phyloP scores from a whole-genome alignment of 2,797 vertebrate genomes.

The Corythornis leucogaster region DNA sequence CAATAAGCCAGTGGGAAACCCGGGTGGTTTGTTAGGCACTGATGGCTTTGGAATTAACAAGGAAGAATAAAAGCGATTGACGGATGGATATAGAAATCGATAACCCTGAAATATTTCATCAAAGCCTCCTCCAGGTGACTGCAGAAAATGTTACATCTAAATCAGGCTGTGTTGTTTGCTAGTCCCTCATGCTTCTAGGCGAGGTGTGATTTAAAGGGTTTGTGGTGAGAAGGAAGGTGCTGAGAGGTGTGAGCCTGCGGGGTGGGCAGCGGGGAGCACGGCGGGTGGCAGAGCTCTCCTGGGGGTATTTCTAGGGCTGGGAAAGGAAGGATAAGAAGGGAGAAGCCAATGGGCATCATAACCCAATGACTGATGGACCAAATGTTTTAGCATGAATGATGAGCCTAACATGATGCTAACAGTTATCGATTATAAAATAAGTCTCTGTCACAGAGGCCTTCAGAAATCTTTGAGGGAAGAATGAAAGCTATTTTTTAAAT shows the following conservation, averaged over 20 bases:
- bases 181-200: background rate
- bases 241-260: background rate
- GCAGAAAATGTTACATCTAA: conserved; percentile 29
- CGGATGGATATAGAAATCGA: conserved; percentile 7
- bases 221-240: background rate
- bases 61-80: conserved; percentile 1
- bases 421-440: background rate
- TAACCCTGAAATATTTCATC: conserved; percentile 34
- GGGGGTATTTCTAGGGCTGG: background rate
- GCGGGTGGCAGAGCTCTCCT: background rate
- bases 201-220: background rate
- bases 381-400: background rate
- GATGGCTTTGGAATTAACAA: background rate
- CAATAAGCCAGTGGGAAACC: background rate
- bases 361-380: background rate
- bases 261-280: background rate
- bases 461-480: background rate
- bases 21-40: background rate
- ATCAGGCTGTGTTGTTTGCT: background rate
- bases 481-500: background rate
- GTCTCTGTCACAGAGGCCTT: background rate
- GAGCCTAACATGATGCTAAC: background rate
- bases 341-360: accelerated
- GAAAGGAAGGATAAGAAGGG: background rate
- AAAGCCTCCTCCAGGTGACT: conserved; percentile 47